Base-by-base conservation (phyloP, 1,140 invertebrate genomes). In the Mya arenaria region DNA sequence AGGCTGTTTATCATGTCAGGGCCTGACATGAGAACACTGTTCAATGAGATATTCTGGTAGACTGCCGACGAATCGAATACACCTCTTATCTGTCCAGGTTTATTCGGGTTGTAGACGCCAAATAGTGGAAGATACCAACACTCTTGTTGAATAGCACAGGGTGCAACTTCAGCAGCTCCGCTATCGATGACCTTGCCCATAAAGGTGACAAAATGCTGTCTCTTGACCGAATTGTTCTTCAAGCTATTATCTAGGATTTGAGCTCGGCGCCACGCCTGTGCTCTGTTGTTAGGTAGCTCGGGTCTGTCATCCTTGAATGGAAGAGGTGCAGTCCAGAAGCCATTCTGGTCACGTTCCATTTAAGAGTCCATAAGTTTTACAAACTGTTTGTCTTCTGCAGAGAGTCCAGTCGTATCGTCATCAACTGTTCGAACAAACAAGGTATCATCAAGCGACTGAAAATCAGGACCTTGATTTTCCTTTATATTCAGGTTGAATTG, bases 1-100 rank as follows among this genome's bases (percentile, higher is more conserved):
- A 87, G 39, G 36, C 66, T 83, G 62, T 39, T 87, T 84, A 93
- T 92, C 0, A 94, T 60, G 71, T 89, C 88, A 13, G 93, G 91
- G 0, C 89, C 89, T 3, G 60, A 15, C 13, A 83, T 23, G 28
- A 89, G 37, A 5, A 62, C 39, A 32, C 75, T 32, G 65, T 90
- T 90, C 0, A 90, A 68, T 19, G 89, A 89, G 36, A 66, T 1
- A 37, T 19, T 36, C 28, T 36, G 19, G 6, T 19, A 41, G 1
- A 19, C 13, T 13, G 65, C 65, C 3, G 65, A 68, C 19, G 65
- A 68, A 37, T 68, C 28, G 28, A 68, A 68, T 13, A 68, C 65
- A 62, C 25, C 32, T 19, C 60, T 19, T 23, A 62, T 28, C 2
- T 62, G 25, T 17, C 30, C 60, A 52, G 48, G 48, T 52, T 52